Conservation (phyloP, 2,888 invertebrate species). For the Clistopyga incitator region DNA sequence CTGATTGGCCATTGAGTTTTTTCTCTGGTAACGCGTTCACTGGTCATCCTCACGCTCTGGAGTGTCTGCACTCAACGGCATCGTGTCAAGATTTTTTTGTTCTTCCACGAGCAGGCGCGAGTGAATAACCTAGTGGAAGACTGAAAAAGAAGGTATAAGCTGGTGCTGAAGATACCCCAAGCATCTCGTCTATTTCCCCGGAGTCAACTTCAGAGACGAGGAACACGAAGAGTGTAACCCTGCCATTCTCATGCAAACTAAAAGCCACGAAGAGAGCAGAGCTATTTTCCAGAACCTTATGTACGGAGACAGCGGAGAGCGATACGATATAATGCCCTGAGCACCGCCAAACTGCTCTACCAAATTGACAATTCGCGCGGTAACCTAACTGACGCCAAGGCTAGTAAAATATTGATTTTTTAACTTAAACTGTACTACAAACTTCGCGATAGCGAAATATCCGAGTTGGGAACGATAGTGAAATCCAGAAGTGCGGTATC, state of each 20-base stretch:
- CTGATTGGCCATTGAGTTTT: slow-evolving; percentile 19
- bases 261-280: slow-evolving; percentile 15
- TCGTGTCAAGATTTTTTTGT: slow-evolving; percentile 60
- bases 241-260: slow-evolving; percentile 60
- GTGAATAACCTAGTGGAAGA: neutral
- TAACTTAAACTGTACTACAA: too few species aligned
- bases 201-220: slow-evolving; percentile 59
- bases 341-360: neutral
- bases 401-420: neutral
- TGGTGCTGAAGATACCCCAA: neutral
- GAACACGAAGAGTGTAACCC: slow-evolving; percentile 27
- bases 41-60: slow-evolving; percentile 5
- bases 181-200: slow-evolving; percentile 57
- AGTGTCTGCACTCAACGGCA: slow-evolving; percentile 29
- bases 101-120: slow-evolving; percentile 40
- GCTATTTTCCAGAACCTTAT: neutral
- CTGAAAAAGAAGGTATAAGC: neutral
- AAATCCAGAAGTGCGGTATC: too few species aligned
- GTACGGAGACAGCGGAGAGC: slow-evolving; percentile 2
- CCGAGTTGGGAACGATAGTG: too few species aligned
- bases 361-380: slow-evolving; percentile 25
- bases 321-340: slow-evolving; percentile 9
- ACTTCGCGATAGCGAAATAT: too few species aligned
- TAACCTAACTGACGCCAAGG: neutral
- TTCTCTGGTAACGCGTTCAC: slow-evolving; percentile 38